These are phyloP conservation scores for Sciaenops ocellatus DNA, from an alignment of 2,797 vertebrate species.

Conservation along the genomic window DNA sequence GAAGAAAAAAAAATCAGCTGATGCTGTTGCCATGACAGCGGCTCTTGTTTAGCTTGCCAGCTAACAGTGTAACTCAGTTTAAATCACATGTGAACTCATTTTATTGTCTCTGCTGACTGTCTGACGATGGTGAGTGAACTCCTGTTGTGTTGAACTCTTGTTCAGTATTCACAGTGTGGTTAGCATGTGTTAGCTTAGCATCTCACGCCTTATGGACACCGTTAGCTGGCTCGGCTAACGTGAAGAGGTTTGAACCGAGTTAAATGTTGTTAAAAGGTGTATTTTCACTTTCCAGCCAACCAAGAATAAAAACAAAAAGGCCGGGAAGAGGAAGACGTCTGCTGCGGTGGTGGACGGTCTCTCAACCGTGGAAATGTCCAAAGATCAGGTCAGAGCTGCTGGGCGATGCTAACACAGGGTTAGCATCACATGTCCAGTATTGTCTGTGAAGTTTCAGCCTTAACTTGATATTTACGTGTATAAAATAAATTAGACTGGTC, in stretches of 20 bases:
- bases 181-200: slow-evolving; percentile 35
- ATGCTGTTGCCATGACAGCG: slow-evolving; percentile 50
- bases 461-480: too few relatives aligned
- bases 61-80: not conserved
- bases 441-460: too few relatives aligned
- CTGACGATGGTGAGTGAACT: slow-evolving; percentile 49
- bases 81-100: not conserved
- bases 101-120: fast-evolving
- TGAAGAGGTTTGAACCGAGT: too few relatives aligned
- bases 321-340: slow-evolving; percentile 23
- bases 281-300: slow-evolving; percentile 34
- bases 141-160: not conserved
- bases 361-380: slow-evolving; percentile 67
- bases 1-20: slow-evolving; percentile 2
- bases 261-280: not conserved
- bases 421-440: not conserved
- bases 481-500: too few relatives aligned
- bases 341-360: slow-evolving; percentile 46
- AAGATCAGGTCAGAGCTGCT: slow-evolving; percentile 61
- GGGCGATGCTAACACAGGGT: not conserved
- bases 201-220: not conserved
- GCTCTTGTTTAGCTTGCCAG: not conserved
- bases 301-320: slow-evolving; percentile 50
- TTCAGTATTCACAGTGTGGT: fast-evolving
- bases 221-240: not conserved